A percentile compares a stretch with the other conserved stretches of the same genome.
Conservation (phyloP, 2,888 invertebrate genomes). For the Adineta ricciae region DNA sequence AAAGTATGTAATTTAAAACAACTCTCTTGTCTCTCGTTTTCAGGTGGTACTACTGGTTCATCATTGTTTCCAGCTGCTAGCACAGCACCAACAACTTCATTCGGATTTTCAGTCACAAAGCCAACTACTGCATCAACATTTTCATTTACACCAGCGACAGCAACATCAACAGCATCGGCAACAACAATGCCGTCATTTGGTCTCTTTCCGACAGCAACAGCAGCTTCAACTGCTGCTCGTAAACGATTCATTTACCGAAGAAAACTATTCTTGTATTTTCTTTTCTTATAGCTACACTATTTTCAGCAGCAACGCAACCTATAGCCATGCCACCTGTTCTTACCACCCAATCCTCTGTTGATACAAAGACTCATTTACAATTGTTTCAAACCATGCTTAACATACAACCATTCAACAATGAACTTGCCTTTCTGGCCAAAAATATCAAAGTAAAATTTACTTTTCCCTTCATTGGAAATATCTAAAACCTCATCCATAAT, state of each 20-base stretch:
- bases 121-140: not conserved
- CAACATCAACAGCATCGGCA: not conserved
- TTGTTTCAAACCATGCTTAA: slow-evolving; percentile 21
- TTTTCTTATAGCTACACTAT: not conserved
- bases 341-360: not conserved
- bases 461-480: too few species aligned
- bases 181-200: not conserved
- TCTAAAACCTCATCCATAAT: too few species aligned
- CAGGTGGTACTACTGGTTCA: not conserved
- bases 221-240: not conserved
- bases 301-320: not conserved
- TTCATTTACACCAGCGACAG: not conserved
- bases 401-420: slow-evolving; percentile 7
- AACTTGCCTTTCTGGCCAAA: slow-evolving; percentile 6
- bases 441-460: slow-evolving; percentile 9
- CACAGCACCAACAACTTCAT: not conserved
- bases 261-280: not conserved
- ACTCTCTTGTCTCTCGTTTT: not conserved
- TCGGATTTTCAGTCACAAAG: not conserved
- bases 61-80: not conserved
- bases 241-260: not conserved
- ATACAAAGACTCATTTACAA: slow-evolving; percentile 6
- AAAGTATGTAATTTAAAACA: not conserved
- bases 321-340: not conserved
- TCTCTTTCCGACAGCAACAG: not conserved